phyloP scores from a whole-genome alignment of 2,888 invertebrate species.

The Heliconius sara region DNA sequence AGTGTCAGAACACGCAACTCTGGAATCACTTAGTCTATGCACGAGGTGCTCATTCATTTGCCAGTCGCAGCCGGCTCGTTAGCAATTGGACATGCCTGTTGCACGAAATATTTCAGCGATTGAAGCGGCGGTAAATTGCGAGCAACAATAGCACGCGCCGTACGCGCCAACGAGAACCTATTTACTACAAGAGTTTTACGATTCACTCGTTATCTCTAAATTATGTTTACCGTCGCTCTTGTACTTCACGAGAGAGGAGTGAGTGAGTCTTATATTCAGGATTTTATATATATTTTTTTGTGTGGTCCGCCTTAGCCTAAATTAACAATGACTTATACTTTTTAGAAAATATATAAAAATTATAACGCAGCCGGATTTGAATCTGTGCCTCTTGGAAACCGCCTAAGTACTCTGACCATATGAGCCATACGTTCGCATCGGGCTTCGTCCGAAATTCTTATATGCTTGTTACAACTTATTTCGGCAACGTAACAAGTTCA shows the following conservation, averaged over 20 bases:
- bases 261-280: slow-evolving; percentile 5
- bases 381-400: too few species aligned
- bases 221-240: slow-evolving; percentile 61
- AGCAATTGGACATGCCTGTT: slow-evolving; percentile 83
- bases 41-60: slow-evolving; percentile 82
- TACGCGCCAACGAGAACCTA: slow-evolving; percentile 61
- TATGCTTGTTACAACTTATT: too few species aligned
- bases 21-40: slow-evolving; percentile 66
- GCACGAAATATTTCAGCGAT: slow-evolving; percentile 84
- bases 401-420: too few species aligned
- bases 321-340: slow-evolving; percentile 23
- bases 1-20: slow-evolving; percentile 15
- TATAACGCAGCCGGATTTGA: too few species aligned
- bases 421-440: too few species aligned
- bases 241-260: slow-evolving; percentile 44
- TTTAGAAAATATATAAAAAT: too few species aligned
- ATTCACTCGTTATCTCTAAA: slow-evolving; percentile 79
- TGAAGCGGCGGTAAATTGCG: slow-evolving; percentile 83
- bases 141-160: slow-evolving; percentile 73
- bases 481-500: too few species aligned
- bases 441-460: too few species aligned
- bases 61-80: slow-evolving; percentile 81
- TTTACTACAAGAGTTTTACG: slow-evolving; percentile 78
- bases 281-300: slow-evolving; percentile 3
- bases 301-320: background rate